Conservation (phyloP, 2,888 invertebrate genomes). For the Dynastes maya region DNA sequence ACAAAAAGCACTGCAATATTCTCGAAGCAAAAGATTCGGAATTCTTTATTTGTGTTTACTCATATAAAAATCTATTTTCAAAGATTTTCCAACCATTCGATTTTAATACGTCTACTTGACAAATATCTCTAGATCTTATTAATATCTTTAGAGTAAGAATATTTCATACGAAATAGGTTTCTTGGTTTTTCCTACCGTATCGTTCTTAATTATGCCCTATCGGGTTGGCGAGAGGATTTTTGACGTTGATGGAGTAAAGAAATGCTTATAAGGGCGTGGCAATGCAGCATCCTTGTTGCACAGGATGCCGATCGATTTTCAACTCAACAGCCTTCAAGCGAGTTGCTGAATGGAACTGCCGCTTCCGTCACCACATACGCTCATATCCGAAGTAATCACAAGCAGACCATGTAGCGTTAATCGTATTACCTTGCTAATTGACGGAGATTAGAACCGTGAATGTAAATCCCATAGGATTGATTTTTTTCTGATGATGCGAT, state of each 20-base stretch:
- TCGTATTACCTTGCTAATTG: slow-evolving; percentile 33
- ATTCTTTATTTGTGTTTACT: too few species aligned
- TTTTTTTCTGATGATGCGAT: not conserved
- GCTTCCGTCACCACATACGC: slow-evolving; percentile 18
- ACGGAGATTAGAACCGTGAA: slow-evolving; percentile 30
- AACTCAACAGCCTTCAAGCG: slow-evolving; percentile 29
- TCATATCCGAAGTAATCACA: slow-evolving; percentile 35
- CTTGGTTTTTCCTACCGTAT: not conserved
- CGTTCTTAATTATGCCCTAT: slow-evolving; percentile 15
- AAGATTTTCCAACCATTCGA: too few species aligned
- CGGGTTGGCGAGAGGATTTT: not conserved
- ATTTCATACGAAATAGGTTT: too few species aligned
- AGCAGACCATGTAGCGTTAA: slow-evolving; percentile 23
- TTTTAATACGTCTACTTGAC: too few species aligned
- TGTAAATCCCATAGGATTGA: not conserved
- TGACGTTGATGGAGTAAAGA: slow-evolving; percentile 28
- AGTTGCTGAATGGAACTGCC: slow-evolving; percentile 7
- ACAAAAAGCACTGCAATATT: too few species aligned
- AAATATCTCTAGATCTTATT: too few species aligned
- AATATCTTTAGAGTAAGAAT: too few species aligned
- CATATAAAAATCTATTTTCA: too few species aligned
- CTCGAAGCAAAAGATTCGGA: too few species aligned
- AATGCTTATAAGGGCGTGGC: slow-evolving; percentile 54
- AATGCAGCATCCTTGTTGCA: slow-evolving; percentile 56
- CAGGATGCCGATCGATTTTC: slow-evolving; percentile 51